Base-by-base conservation (phyloP, 23 tunicate genomes). In the Styela clava region DNA sequence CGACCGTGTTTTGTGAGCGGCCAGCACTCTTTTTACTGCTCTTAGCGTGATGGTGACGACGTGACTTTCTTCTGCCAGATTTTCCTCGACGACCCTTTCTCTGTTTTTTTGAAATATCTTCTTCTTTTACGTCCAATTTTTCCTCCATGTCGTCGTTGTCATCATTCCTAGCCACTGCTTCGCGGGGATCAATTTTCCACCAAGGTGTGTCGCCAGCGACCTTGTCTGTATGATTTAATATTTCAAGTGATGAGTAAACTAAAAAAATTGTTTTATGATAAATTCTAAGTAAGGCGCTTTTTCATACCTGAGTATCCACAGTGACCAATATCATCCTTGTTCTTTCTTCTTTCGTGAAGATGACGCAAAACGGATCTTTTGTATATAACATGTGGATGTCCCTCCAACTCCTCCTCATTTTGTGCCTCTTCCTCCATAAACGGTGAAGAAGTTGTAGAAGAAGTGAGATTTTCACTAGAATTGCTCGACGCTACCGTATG, bases 351-450 rank as follows among this genome's bases (percentile, higher is more conserved):
- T 74, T 85, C 83, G 18, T 62, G 62, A 25, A 84, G 84, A 73
- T 87, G 84, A 64, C 77, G 84, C 0, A 85, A 62, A 3, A 79
- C 85, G 16, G 89, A 84, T 77, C 96, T 73, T 84, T 91, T 86
- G 1, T 79, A 52, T 26, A 96, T 91, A n/a, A 91, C 79, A 62
- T 96, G 99, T 29, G 99, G 96, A 79, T 90, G 96, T 3, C 79
- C 74, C 74, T 83, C 89, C 35, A 74, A 83, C 20, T 62, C 72
- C 24, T 63, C 70, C 18, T 82, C 84, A 36, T 51, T 77, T 19
- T 28, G 35, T 9, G 84, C 92, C 2, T 62, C 79, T 28, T 36
- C 70, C 7, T 82, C 84, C 21, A 0, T 34, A 25, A 36, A 65
- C 29, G 86, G 73, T 19, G 78, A 67, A 16, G 79, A 35, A 22